phyloP scores from a whole-genome alignment of 2,113 vertebrate genomes.

The Rafetus swinhoei region DNA sequence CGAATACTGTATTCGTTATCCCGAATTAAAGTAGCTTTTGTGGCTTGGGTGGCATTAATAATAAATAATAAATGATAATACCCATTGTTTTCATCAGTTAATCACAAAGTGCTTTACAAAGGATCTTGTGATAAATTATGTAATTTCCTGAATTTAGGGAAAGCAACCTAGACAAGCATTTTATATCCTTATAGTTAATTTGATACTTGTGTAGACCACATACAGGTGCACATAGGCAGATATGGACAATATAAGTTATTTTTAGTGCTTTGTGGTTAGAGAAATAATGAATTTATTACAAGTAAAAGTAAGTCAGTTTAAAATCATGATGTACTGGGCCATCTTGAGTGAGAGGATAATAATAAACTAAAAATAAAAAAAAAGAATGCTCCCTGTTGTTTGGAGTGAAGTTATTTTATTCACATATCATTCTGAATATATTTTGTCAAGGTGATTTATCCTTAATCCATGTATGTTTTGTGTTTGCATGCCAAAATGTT shows the following conservation, averaged over 20 bases:
- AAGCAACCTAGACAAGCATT: neutral
- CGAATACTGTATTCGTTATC: neutral
- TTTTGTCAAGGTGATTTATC: slow-evolving; percentile 41
- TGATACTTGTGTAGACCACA: neutral
- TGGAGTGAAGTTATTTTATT: slow-evolving; percentile 11
- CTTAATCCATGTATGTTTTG: slow-evolving; percentile 4
- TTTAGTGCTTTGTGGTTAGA: neutral
- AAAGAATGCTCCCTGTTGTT: slow-evolving; percentile 9
- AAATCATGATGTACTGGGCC: neutral
- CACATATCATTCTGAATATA: slow-evolving; percentile 3
- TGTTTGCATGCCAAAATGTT: slow-evolving; percentile 45
- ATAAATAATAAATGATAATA: too few species aligned
- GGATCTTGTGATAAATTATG: neutral
- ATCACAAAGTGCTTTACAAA: neutral
- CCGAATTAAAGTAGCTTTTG: rapidly evolving
- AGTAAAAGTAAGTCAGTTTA: slow-evolving; percentile 37
- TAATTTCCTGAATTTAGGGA: neutral
- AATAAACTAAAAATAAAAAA: slow-evolving; percentile 16
- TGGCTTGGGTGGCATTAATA: neutral
- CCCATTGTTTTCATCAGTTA: neutral
- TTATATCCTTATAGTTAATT: neutral
- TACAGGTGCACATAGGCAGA: neutral
- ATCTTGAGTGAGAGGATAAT: neutral
- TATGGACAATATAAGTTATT: neutral
- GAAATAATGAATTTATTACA: neutral